Conservation (phyloP, 2,113 vertebrate genomes). For the Pelmatolapia mariae region DNA sequence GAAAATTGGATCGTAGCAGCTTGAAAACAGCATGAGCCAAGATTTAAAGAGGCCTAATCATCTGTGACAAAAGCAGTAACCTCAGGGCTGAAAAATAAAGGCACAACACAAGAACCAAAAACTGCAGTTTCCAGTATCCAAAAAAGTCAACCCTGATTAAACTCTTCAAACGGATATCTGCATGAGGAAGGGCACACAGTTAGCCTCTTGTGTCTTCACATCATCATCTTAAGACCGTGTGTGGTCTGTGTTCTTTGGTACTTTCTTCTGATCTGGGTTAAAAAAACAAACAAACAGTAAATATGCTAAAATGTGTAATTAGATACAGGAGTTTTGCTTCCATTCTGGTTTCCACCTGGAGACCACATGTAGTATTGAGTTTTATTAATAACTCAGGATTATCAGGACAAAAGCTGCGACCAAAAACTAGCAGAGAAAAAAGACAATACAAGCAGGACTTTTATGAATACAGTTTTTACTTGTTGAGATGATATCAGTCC, state of each 20-base stretch:
- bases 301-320: background rate
- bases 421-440: background rate
- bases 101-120: background rate
- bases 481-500: background rate
- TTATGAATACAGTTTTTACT: background rate
- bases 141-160: background rate
- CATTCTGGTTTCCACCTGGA: background rate
- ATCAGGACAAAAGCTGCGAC: background rate
- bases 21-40: background rate
- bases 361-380: background rate
- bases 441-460: background rate
- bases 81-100: background rate
- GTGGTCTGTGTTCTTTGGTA: background rate
- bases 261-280: background rate
- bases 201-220: background rate
- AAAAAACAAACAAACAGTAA: background rate
- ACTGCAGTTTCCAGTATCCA: background rate
- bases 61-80: background rate
- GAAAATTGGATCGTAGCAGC: background rate
- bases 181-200: background rate
- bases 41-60: background rate
- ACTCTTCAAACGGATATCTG: background rate
- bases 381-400: background rate
- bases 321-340: fast-evolving
- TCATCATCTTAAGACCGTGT: background rate